Evolutionary conservation across 1,140 invertebrate genomes (phyloP), one percentile per base, ranked within the genome.

Genomic region (Drosophila bocki): DNA sequence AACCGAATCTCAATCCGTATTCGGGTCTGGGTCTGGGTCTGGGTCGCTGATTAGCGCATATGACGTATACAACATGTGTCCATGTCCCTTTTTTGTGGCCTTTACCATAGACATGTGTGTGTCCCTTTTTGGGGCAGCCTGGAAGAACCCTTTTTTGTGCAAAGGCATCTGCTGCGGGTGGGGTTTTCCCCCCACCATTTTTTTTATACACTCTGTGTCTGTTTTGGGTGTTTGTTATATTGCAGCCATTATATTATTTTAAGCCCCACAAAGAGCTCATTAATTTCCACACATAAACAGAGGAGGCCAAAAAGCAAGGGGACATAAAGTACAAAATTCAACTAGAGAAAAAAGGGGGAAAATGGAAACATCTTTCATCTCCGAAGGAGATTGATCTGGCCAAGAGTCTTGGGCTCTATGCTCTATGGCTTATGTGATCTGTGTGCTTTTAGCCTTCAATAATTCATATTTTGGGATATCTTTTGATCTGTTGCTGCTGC

Each of bases 261-360:
- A 83, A 88, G 84, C 42, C 58, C 64, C 77, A 88, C 77, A 87
- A 79, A 84, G 80, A 87, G 84, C 78, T 87, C 84, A 87, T 88
- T 87, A 87, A 88, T 87, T 80, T 88, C 44, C 56, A 78, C 69
- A 82, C 48, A 82, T 57, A 82, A 64, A 82, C 60, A 71, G 7
- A 9, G 32, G 8, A 48, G 56, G 47, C 67, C 53, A 50, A 33
- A 58, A 42, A 58, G 50, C 54, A 58, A 29, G 26, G 19, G 45
- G 56, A 26, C 45, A 69, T 42, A 26, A 42, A 45, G 44, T 58
- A 56, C 11, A 45, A 64, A 65, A 64, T 65, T 15, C 44, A 64
- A 37, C 32, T 45, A 45, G 39, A 57, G 42, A 17, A 1, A 12
- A 50, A 17, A 0, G 12, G 17, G 17, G 26, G n/a, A n/a, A 11